Conservation (phyloP, 2,888 invertebrate genomes). For the Pristionchus mayeri region DNA sequence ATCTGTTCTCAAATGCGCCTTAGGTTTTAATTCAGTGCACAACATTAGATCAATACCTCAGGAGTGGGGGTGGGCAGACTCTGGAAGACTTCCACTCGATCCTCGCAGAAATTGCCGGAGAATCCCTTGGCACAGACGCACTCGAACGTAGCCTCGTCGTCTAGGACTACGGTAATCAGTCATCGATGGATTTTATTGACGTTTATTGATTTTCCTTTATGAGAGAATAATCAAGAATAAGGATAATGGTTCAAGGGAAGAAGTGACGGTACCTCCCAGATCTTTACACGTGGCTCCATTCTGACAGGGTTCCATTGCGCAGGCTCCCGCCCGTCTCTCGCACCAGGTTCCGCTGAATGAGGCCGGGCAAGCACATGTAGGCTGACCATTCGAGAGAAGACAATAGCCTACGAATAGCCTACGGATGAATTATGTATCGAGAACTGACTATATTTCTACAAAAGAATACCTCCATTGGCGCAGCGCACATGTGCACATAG, state of each 20-base stretch:
- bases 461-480: slow-evolving; percentile 48
- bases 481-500: slow-evolving; percentile 29
- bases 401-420: slow-evolving; percentile 37
- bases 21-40: too few relatives aligned
- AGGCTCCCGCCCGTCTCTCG: slow-evolving; percentile 49
- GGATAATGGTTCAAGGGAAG: not conserved
- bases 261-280: slow-evolving; percentile 21
- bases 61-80: not conserved
- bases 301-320: not conserved
- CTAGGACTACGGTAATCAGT: slow-evolving; percentile 25
- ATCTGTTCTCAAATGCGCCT: too few relatives aligned
- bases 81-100: slow-evolving; percentile 27
- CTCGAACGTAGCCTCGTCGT: slow-evolving; percentile 42
- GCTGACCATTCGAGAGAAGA: slow-evolving; percentile 44
- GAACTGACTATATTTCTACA: not conserved
- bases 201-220: not conserved
- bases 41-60: not conserved
- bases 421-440: not conserved
- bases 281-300: slow-evolving; percentile 38
- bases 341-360: slow-evolving; percentile 63
- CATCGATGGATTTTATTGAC: too few relatives aligned
- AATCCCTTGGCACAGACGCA: slow-evolving; percentile 42
- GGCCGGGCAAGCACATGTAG: slow-evolving; percentile 60
- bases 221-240: too few relatives aligned
- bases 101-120: slow-evolving; percentile 47